Base-by-base conservation (phyloP, 2,888 invertebrate species). In the Pristionchus exspectatus region DNA sequence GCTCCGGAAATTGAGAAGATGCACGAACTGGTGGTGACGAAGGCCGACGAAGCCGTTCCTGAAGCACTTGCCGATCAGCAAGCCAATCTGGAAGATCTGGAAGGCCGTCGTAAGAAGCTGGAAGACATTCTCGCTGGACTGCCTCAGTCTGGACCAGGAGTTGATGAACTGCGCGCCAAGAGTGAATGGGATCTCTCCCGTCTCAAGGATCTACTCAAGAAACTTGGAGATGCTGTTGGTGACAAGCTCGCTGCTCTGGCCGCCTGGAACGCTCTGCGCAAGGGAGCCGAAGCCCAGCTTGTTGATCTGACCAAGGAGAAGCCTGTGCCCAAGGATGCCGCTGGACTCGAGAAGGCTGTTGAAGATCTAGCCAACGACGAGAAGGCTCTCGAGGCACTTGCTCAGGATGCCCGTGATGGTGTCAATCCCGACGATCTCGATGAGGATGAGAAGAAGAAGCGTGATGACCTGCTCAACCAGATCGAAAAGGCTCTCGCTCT, bases 171-270 rank as follows among this genome's bases (percentile, higher is more conserved):
- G 59, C 85, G 85, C 27, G 59, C 56, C 30, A 85, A 91, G 91
- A 92, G 91, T 86, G 90, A 90, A 85, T 92, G 92, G 91, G 93
- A 92, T 91, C 90, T 92, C 81, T 92, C 92, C 18, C 88, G 90
- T 81, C 90, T 92, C 85, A 91, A 92, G 88, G 92, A 92, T 84
- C 90, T 91, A 50, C 89, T 92, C 87, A 91, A 90, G 87, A 88
- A 90, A 83, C 90, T 92, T 50, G 91, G 91, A 77, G 90, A 90
- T 74, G 91, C 91, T 44, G 91, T 92, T 88, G 92, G 92, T 56
- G 92, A 92, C 90, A 92, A 92, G 84, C 86, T 92, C 54, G 92
- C 92, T 69, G 92, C 92, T 87, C 91, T 92, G 88, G 92, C 92
- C 63, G 90, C 92, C 33, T 92, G 92, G 91, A 91, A 91, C 56